These are phyloP conservation scores for Rallus limicola DNA, from an alignment of 2,113 vertebrate genomes.

Conservation along the genomic window DNA sequence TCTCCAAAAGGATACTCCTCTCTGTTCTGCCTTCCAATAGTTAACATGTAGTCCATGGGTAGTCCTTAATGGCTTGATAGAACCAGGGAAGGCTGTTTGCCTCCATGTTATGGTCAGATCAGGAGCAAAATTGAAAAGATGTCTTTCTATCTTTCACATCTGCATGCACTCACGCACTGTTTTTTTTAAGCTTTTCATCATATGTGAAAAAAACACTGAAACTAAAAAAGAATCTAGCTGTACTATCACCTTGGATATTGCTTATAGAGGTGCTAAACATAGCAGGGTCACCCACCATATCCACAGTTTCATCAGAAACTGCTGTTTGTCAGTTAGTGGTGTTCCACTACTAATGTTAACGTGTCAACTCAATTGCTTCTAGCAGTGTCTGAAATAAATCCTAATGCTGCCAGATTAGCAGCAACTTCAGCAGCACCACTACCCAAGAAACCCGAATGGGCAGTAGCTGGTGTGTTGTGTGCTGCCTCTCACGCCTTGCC, in stretches of 20 bases:
- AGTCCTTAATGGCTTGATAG: background rate
- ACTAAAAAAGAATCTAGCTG: background rate
- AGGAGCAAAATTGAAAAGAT: background rate
- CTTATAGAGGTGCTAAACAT: background rate
- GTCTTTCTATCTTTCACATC: background rate
- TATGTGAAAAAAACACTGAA: background rate
- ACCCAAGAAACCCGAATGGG: background rate
- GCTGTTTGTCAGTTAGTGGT: background rate
- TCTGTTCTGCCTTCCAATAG: background rate
- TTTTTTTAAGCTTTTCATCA: background rate
- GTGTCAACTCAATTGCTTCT: background rate
- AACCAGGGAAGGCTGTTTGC: accelerated
- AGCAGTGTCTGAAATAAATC: background rate
- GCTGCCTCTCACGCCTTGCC: background rate
- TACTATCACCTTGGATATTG: background rate
- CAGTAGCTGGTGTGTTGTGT: background rate
- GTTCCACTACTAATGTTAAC: background rate
- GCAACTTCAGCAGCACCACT: background rate
- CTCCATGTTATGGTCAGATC: background rate
- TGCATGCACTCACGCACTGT: background rate
- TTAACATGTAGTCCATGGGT: background rate
- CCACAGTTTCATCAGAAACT: background rate
- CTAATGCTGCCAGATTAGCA: background rate
- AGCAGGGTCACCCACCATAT: background rate
- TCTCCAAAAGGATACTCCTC: background rate